phyloP scores from a whole-genome alignment of 2,113 vertebrate genomes.

The Rhinopomastus cyanomelas region DNA sequence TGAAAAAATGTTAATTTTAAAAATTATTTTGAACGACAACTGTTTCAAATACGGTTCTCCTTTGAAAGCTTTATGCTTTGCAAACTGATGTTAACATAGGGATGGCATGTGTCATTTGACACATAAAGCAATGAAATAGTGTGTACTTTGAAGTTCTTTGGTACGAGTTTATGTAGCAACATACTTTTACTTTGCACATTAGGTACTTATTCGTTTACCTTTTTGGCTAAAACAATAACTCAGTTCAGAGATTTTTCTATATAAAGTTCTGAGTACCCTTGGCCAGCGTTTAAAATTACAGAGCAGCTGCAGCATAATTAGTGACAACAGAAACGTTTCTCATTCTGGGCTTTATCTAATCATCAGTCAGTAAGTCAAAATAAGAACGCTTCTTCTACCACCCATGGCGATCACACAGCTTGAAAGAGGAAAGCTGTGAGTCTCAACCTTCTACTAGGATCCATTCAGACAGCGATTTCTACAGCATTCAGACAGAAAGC shows the following conservation, averaged over 20 bases:
- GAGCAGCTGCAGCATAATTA: conserved; percentile 1
- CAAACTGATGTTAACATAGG: background rate
- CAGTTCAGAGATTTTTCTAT: background rate
- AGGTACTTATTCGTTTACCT: background rate
- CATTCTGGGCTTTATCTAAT: conserved; percentile 4
- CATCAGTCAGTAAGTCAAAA: conserved; percentile 9
- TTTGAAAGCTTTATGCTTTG: background rate
- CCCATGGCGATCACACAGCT: background rate
- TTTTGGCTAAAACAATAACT: background rate
- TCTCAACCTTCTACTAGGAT: background rate
- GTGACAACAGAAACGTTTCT: background rate
- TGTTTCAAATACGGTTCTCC: background rate
- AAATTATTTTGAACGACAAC: background rate
- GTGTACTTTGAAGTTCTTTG: background rate
- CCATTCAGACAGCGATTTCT: background rate
- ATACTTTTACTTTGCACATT: background rate
- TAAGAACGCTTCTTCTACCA: background rate
- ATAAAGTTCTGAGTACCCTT: background rate
- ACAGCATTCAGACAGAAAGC: background rate
- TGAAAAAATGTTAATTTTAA: too few relatives aligned
- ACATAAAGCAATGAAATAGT: background rate
- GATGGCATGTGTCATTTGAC: background rate
- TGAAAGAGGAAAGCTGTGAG: background rate
- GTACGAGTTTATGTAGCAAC: background rate
- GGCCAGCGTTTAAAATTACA: background rate